Evolutionary conservation across 2,797 vertebrate genomes (phyloP).

Genomic region (Sebastes wilsoni): DNA sequence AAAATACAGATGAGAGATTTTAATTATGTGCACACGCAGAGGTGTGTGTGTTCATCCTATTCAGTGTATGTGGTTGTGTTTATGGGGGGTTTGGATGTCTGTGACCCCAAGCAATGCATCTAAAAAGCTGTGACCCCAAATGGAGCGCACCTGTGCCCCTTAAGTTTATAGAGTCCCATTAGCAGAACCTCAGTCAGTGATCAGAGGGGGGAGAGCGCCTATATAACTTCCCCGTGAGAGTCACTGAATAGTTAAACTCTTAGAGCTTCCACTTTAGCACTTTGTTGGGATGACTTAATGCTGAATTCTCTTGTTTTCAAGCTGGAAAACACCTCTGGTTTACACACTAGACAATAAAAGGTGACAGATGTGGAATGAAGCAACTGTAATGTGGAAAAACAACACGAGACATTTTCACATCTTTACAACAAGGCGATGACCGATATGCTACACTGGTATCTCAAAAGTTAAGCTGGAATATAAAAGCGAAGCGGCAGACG

Average conservation of each 20-base stretch:
- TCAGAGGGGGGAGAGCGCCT: slow-evolving; percentile 35
- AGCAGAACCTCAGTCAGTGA: slow-evolving; percentile 53
- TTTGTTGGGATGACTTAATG: slow-evolving; percentile 51
- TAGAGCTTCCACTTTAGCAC: slow-evolving; percentile 25
- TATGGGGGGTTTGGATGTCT: slow-evolving; percentile 45
- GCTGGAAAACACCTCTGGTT: slow-evolving; percentile 18
- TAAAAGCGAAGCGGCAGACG: slow-evolving; percentile 32
- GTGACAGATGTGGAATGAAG: slow-evolving; percentile 23
- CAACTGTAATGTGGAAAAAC: not conserved
- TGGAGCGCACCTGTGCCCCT: slow-evolving; percentile 73
- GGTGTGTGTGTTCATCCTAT: slow-evolving; percentile 17
- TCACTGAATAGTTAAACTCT: slow-evolving; percentile 47
- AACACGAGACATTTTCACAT: slow-evolving; percentile 4
- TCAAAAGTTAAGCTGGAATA: slow-evolving; percentile 6
- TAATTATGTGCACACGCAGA: slow-evolving; percentile 30
- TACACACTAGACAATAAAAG: slow-evolving; percentile 13
- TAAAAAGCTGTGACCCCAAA: slow-evolving; percentile 72
- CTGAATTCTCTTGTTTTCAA: slow-evolving; percentile 40
- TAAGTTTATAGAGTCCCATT: slow-evolving; percentile 75
- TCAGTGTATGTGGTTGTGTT: slow-evolving; percentile 32
- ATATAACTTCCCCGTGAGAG: slow-evolving; percentile 47
- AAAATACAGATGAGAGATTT: slow-evolving; percentile 45
- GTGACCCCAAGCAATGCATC: slow-evolving; percentile 62
- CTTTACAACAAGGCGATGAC: not conserved
- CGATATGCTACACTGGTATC: slow-evolving; percentile 3